These are phyloP conservation scores for Rhadina sibilatrix DNA, from an alignment of 2,113 vertebrate genomes.

Conservation along the genomic window DNA sequence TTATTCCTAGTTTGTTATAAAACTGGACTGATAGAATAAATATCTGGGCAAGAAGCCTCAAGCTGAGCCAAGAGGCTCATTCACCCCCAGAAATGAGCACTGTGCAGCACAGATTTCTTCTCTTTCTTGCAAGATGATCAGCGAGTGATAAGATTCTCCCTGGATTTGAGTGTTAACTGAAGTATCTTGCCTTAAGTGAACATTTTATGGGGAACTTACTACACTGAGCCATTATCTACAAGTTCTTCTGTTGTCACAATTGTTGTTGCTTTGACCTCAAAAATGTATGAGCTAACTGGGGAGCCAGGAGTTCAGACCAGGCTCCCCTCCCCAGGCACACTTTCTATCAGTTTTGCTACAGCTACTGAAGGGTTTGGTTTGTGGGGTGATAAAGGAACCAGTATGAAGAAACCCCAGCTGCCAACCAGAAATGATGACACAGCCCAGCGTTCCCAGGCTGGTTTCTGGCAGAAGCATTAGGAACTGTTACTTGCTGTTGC, in stretches of 20 bases:
- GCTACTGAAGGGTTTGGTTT: background rate
- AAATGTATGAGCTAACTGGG: background rate
- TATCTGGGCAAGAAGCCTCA: slow-evolving; percentile 18
- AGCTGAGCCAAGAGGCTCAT: slow-evolving; percentile 11
- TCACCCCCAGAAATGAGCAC: background rate
- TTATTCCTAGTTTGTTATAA: slow-evolving; percentile 35
- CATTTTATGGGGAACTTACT: background rate
- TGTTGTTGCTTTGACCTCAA: background rate
- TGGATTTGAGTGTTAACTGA: slow-evolving; percentile 14
- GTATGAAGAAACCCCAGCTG: background rate
- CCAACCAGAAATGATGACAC: background rate
- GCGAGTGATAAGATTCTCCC: slow-evolving; percentile 25
- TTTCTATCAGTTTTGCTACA: background rate
- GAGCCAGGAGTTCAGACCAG: background rate
- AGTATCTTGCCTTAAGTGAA: background rate
- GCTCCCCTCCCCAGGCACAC: background rate
- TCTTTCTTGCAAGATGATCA: background rate
- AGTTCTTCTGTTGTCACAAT: background rate
- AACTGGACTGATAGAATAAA: slow-evolving; percentile 27
- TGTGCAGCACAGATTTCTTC: background rate
- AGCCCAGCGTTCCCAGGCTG: background rate
- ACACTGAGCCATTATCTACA: background rate
- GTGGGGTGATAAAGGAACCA: background rate
- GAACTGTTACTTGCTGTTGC: background rate
- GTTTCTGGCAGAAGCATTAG: background rate